phyloP scores from a whole-genome alignment of 1,140 invertebrate genomes.

The Pseudomyrmex gracilis region DNA sequence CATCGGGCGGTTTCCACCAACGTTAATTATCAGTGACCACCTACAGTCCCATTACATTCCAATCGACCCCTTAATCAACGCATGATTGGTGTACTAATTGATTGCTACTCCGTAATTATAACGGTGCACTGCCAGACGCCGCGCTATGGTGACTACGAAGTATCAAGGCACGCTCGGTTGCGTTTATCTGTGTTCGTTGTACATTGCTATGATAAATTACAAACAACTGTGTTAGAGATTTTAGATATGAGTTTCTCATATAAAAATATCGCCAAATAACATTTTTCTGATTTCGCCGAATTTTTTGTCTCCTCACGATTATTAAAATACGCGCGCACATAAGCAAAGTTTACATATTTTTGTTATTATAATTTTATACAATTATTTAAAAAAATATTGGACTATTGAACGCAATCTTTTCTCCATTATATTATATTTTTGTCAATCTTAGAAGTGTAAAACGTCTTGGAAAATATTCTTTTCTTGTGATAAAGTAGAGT shows the following conservation, averaged over 20 bases:
- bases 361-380: no score
- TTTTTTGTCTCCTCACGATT: neutral
- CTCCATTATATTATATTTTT: neutral
- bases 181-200: neutral
- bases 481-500: no score
- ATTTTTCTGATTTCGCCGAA: neutral
- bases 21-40: conserved; percentile 86
- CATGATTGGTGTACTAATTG: conserved; percentile 86
- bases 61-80: conserved; percentile 86
- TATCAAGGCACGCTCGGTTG: conserved; percentile 74
- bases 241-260: neutral
- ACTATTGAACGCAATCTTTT: neutral
- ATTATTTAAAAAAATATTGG: neutral
- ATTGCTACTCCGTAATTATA: conserved; percentile 86
- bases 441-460: neutral
- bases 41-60: conserved; percentile 85
- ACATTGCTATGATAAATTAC: conserved; percentile 29
- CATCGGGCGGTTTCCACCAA: conserved; percentile 82
- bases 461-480: neutral
- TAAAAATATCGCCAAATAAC: neutral
- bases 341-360: no score
- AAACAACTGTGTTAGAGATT: neutral
- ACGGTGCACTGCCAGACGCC: conserved; percentile 83
- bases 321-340: no score
- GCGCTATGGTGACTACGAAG: conserved; percentile 81